phyloP scores from a whole-genome alignment of 1,140 invertebrate species.

The Sminthurinus signatus region DNA sequence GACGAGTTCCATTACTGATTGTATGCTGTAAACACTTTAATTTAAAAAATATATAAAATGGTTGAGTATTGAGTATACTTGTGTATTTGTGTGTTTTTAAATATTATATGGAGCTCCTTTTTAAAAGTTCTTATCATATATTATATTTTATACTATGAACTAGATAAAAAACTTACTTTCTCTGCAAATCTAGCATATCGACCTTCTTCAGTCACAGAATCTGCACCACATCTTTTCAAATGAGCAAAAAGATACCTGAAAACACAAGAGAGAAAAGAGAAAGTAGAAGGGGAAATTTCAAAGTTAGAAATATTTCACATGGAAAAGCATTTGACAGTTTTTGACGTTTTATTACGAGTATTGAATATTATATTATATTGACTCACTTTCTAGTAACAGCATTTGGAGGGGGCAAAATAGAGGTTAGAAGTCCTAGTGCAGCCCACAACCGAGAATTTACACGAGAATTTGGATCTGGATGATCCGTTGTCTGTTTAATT shows the following conservation, averaged over 20 bases:
- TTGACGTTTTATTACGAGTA: too few relatives aligned
- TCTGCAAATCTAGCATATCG: constrained; percentile 90
- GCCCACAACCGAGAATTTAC: constrained; percentile 89
- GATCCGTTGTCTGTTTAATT: constrained; percentile 89
- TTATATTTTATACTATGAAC: not conserved
- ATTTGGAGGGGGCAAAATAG: constrained; percentile 76
- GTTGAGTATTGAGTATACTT: too few relatives aligned
- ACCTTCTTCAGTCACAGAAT: constrained; percentile 85
- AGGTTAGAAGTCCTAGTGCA: constrained; percentile 77
- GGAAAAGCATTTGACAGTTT: too few relatives aligned
- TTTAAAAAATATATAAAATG: constrained; percentile 47
- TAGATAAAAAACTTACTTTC: constrained; percentile 56
- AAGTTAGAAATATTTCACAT: too few relatives aligned
- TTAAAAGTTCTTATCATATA: too few relatives aligned
- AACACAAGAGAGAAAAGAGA: too few relatives aligned
- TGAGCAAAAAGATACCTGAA: constrained; percentile 73
- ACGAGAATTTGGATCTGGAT: constrained; percentile 79
- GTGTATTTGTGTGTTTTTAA: too few relatives aligned
- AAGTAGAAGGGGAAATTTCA: too few relatives aligned
- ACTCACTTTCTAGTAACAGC: constrained; percentile 63
- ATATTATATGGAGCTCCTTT: too few relatives aligned
- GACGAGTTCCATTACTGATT: constrained; percentile 41
- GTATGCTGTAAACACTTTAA: constrained; percentile 78
- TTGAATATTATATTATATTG: too few relatives aligned
- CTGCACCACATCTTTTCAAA: constrained; percentile 76